Evolutionary conservation across 2,888 invertebrate genomes (phyloP), one percentile per base, ranked within the genome.

Genomic region (Drosophila parthenogenetica): DNA sequence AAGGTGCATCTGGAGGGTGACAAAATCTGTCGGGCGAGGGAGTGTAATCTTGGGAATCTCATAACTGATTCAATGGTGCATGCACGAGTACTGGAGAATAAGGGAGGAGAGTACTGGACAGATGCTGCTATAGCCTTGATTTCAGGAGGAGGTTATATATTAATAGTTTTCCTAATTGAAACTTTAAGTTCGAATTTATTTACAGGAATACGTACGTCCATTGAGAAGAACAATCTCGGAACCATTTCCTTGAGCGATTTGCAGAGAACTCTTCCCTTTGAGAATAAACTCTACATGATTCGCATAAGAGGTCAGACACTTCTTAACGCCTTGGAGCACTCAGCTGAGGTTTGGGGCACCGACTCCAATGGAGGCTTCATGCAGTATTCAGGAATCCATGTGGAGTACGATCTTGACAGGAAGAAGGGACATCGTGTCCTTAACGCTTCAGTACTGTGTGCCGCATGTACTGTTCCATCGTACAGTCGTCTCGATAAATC

Each of bases 11-110:
- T 98, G 19, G 95, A 96, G 72, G 96, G 96, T 8, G 83, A 92
- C 2, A 89, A 91, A 37, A 91, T 92, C 0, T 98, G 98, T 89
- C 94, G 97, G 17, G 84, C 93, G 39, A 80, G 83, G 40, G 98
- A 98, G 92, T 98, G 98, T 89, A 97, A 97, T 90, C 93, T 98
- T 77, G 98, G 97, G 2, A 97, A 97, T 91, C 90, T 97, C 32
- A 93, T 97, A 58, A 92, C 96, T 0, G 97, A 98, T 86, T 94
- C 97, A 0, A 94, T 96, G 92, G 92, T 97, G 0, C 93, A 94
- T 81, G 75, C 87, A 0, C 81, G 92, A 5, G 94, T 94, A 76
- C 91, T 93, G 2, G 78, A 85, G 22, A 79, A 92, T 13, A 71
- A 77, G 48, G 87, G 85, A 13, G 89, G 89, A 0, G 69, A 67